These are phyloP conservation scores for Panagrolaimus sp. DNA, from an alignment of 1,140 invertebrate genomes.

Conservation along the genomic window DNA sequence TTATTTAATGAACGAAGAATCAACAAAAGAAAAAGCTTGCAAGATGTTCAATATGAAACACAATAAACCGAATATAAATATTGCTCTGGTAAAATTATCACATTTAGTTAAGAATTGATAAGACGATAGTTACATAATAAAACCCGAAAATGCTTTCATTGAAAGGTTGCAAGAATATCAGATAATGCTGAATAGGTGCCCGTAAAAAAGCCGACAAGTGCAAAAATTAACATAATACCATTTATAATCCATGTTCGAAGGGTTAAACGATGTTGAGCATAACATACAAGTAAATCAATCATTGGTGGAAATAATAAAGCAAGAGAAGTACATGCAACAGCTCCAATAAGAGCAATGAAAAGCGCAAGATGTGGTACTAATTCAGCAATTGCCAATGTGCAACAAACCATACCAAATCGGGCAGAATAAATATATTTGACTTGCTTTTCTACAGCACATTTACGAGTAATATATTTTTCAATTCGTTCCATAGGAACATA, in stretches of 20 bases:
- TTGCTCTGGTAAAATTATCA: too few species aligned
- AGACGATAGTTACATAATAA: too few species aligned
- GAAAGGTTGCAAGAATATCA: conserved; percentile 39
- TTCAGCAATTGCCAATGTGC: conserved; percentile 43
- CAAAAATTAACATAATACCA: conserved; percentile 37
- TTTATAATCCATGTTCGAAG: conserved; percentile 28
- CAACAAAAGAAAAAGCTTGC: too few species aligned
- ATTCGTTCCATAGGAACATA: conserved; percentile 50
- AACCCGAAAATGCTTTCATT: neutral
- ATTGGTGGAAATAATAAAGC: conserved; percentile 45
- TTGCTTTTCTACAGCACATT: conserved; percentile 35
- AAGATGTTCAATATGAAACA: too few species aligned
- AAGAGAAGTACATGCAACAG: conserved; percentile 37
- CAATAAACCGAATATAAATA: too few species aligned
- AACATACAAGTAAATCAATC: conserved; percentile 41
- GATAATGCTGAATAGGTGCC: conserved; percentile 44
- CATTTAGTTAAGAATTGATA: too few species aligned
- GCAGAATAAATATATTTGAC: conserved; percentile 38
- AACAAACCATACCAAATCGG: conserved; percentile 37
- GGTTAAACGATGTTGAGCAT: conserved; percentile 40
- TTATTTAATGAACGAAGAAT: too few species aligned
- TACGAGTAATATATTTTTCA: conserved; percentile 48
- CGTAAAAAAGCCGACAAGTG: conserved; percentile 42
- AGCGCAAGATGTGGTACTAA: conserved; percentile 49
- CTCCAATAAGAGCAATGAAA: conserved; percentile 47